phyloP scores from a whole-genome alignment of 2,888 invertebrate species.

The Tanytarsus gracilentus region DNA sequence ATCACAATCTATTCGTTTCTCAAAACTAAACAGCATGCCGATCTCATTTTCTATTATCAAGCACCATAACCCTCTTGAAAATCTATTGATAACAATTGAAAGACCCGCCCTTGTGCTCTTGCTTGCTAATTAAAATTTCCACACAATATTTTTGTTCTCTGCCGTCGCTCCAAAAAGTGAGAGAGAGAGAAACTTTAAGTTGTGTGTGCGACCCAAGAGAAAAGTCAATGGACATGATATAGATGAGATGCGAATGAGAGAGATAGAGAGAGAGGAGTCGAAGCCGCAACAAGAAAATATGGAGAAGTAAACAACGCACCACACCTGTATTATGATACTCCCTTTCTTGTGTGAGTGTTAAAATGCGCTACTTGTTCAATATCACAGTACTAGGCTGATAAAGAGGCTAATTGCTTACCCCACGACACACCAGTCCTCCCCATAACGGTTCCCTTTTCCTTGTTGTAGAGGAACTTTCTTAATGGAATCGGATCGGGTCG shows the following conservation, averaged over 20 bases:
- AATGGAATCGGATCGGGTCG: slow-evolving; percentile 39
- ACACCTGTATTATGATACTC: slow-evolving; percentile 26
- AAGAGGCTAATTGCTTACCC: slow-evolving; percentile 58
- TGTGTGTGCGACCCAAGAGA: not conserved
- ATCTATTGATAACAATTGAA: no score
- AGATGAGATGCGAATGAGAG: not conserved
- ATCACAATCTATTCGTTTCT: no score
- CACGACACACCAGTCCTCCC: slow-evolving; percentile 54
- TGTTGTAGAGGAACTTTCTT: slow-evolving; percentile 45
- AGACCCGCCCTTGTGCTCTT: slow-evolving; percentile 24
- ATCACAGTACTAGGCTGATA: no score
- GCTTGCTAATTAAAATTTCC: slow-evolving; percentile 8
- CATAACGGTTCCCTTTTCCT: slow-evolving; percentile 51
- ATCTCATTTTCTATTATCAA: not conserved
- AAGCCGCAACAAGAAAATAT: not conserved
- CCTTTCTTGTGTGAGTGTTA: no score
- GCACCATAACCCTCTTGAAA: no score
- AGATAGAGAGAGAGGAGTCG: no score
- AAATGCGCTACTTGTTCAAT: no score
- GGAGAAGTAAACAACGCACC: slow-evolving; percentile 15
- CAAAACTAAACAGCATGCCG: not conserved
- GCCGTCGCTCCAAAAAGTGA: no score
- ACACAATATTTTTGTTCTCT: not conserved
- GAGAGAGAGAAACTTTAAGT: slow-evolving; percentile 9
- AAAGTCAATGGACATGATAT: not conserved